Evolutionary conservation across 2,797 vertebrate genomes (phyloP).

Genomic region (Danio albolineatus): DNA sequence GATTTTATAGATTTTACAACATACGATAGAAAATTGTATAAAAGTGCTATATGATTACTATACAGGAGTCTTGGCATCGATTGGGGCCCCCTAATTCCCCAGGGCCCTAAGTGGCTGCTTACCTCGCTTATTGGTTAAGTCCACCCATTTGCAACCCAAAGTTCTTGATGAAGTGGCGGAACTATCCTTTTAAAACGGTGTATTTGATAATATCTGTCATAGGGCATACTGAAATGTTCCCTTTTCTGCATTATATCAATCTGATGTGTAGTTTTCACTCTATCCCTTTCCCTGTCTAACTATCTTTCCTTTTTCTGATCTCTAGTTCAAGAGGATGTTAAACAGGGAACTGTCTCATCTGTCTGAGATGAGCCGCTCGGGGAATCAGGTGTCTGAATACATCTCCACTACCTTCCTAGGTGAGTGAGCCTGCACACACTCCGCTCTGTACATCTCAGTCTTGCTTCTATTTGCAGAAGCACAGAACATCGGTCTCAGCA

Average conservation of each 20-base stretch:
- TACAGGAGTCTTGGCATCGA: no score
- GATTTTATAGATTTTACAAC: no score
- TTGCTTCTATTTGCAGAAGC: constrained; percentile 34
- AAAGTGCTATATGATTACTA: no score
- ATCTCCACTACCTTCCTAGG: constrained; percentile 95
- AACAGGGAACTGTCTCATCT: constrained; percentile 94
- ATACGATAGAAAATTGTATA: no score
- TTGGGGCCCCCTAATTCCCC: no score
- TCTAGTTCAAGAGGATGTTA: constrained; percentile 95
- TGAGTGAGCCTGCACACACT: constrained; percentile 70
- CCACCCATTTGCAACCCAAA: not conserved
- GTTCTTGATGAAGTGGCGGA: not conserved
- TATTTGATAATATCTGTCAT: not conserved
- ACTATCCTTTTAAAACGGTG: no score
- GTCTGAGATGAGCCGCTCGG: constrained; percentile 96
- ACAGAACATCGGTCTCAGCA: not conserved
- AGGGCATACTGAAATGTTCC: not conserved
- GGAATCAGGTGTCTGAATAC: constrained; percentile 96
- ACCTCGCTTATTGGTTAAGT: no score
- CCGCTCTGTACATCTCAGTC: not conserved
- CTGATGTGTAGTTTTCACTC: constrained; percentile 2
- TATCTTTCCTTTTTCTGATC: constrained; percentile 52
- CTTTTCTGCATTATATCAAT: not conserved
- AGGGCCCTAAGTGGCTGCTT: no score
- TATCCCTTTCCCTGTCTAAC: constrained; percentile 33